These are phyloP conservation scores for Limnephilus auricula DNA, from an alignment of 2,888 invertebrate species.

Conservation along the genomic window DNA sequence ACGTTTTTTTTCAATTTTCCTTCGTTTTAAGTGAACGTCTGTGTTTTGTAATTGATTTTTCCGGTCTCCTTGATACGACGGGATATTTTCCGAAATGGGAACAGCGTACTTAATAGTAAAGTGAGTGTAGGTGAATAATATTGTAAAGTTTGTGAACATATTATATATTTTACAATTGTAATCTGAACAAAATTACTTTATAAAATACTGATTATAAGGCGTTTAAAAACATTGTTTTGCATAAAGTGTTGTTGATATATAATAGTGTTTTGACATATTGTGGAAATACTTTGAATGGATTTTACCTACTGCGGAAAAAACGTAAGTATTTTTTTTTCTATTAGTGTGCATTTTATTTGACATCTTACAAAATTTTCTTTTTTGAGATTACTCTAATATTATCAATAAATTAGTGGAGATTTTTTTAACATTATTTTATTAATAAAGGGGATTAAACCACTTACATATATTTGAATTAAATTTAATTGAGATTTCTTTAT, in stretches of 20 bases:
- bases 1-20: constrained; percentile 2
- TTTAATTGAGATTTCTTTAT: too few relatives aligned
- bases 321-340: not conserved
- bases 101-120: not conserved
- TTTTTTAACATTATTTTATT: too few relatives aligned
- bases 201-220: not conserved
- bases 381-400: not conserved
- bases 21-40: constrained; percentile 11
- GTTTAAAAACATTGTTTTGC: not conserved
- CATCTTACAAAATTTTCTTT: not conserved
- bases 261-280: not conserved
- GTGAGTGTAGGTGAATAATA: constrained; percentile 6
- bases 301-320: not conserved
- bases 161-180: not conserved
- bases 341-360: not conserved
- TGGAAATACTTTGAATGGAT: not conserved
- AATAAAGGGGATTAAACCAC: too few relatives aligned
- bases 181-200: not conserved
- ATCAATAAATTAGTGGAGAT: too few relatives aligned
- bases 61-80: not conserved
- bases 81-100: constrained; percentile 12
- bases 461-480: too few relatives aligned
- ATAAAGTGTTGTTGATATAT: not conserved
- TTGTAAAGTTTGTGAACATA: not conserved
- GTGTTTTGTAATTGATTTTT: constrained; percentile 28